phyloP scores from a whole-genome alignment of 2,888 invertebrate species.

The Tromatobia lineatoria region DNA sequence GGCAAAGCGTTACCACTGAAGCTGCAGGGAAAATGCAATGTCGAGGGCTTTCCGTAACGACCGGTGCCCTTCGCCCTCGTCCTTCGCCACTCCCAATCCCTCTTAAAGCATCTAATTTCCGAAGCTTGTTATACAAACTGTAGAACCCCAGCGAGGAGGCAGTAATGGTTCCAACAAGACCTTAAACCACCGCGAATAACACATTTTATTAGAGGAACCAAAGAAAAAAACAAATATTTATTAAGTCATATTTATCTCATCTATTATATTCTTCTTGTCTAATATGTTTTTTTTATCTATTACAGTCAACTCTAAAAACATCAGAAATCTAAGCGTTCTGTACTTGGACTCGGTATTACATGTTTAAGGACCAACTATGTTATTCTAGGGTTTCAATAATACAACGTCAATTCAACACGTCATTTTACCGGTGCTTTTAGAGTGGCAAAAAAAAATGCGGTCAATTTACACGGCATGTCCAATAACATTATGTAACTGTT shows the following conservation, averaged over 20 bases:
- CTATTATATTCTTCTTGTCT: too few species aligned
- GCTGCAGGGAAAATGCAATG: conserved; percentile 24
- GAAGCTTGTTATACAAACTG: conserved; percentile 15
- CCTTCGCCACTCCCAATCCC: not conserved
- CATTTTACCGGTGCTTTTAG: too few species aligned
- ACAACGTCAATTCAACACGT: too few species aligned
- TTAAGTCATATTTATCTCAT: too few species aligned
- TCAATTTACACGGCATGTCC: too few species aligned
- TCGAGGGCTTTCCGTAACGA: conserved; percentile 31
- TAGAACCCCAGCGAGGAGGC: not conserved
- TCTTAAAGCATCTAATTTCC: conserved; percentile 30
- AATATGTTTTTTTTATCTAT: too few species aligned
- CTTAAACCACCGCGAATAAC: not conserved
- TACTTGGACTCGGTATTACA: not conserved
- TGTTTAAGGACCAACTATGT: too few species aligned
- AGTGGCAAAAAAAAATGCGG: too few species aligned
- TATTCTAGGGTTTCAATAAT: too few species aligned
- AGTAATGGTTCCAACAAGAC: not conserved
- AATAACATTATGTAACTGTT: too few species aligned
- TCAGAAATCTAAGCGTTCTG: not conserved
- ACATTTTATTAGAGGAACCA: not conserved
- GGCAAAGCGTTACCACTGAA: not conserved
- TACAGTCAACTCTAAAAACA: too few species aligned
- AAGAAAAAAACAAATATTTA: not conserved
- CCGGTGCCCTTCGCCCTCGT: conserved; percentile 10